Evolutionary conservation across 92 coral and sea anemone genomes (phyloP), one percentile per base, ranked within the genome.

Genomic region (Epizoanthus stellaris): DNA sequence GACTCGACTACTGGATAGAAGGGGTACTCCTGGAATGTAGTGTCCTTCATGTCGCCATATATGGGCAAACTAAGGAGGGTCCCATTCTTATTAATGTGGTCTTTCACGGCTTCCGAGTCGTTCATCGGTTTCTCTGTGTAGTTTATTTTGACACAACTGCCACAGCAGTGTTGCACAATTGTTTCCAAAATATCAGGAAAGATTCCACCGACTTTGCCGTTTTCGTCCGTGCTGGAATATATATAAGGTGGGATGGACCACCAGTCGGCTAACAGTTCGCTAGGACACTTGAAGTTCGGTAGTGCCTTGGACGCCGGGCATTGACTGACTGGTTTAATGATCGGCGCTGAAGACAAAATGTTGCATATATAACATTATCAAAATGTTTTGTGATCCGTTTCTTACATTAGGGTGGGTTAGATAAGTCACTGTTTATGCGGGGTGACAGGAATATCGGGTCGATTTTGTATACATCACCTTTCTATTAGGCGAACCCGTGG

Each of bases 41-140:
- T 90, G 87, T 97, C 99, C 64, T 97, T 97, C 99, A 97, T 97
- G 64, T 95, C 98, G 34, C 99, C 99, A 76, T 97, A 97, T 34
- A 97, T 77, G 76, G 99, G 96, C 90, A 97, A 75, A 72, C 99
- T 97, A 80, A 97, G 82, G 6, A 93, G 87, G 6, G 98, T 93
- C 30, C 84, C 92, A 62, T 97, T 97, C 52, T 75, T 43, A 20
- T 92, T 90, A 34, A 97, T 93, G 72, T 97, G 86, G 23, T 97
- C 94, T 72, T 97, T 97, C 6, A 97, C 99, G 30, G 88, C 97
- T 60, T 97, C 99, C 7, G 99, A 97, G 91, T 97, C 98, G 85
- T 97, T 97, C 45, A 89, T 79, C 0, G 99, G 92, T 43, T 36
- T 81, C 16, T 83, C 85, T 7, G 66, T 92, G 91, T 91, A 97